Base-by-base conservation (phyloP, 2,797 vertebrate genomes). In the Decapterus maruadsi region DNA sequence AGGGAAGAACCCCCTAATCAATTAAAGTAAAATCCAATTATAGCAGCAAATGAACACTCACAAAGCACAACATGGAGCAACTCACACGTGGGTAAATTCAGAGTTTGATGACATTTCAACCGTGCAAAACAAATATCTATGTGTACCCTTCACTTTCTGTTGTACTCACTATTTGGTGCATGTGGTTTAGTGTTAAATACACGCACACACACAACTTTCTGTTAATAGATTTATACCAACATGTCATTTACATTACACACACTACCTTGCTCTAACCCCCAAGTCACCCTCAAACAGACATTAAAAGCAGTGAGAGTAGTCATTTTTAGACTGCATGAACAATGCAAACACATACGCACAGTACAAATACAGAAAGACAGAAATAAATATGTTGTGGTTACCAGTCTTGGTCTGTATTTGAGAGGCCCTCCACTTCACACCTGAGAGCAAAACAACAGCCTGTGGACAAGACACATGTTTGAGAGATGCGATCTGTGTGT, bases 351-450 rank as follows among this genome's bases (percentile, higher is more conserved):
- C 34, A 34, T 34, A 68, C 6, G 31, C 8, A 69, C 42, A 55
- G 4, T 2, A 62, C n/a, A 75, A 60, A 75, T 29, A 67, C 4
- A 36, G 34, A 36, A 36, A 36, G 34, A 36, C 34, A 68, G 45
- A 81, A 45, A 71, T 7, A 74, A 38, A 76, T 75, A 54, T 13
- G 40, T 8, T 67, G 74, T 60, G 61, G 82, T 93, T 90, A 95
- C 94, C 94, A 92, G 92, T 89, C 90, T 95, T 91, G 87, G 87
- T 93, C 90, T 92, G 86, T 89, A 84, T 93, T 86, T 84, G 76
- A 84, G 78, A 91, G 90, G 83, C 87, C 87, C 91, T 93, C 92
- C 91, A 90, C 94, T 92, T 92, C 89, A 93, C 91, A 92, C 90
- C 87, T 89, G 86, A 85, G 82, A 87, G 81, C 72, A 70, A 84